Evolutionary conservation across 1,140 invertebrate species (phyloP), one percentile per base, ranked within the genome.

Genomic region (Penaeus chinensis): DNA sequence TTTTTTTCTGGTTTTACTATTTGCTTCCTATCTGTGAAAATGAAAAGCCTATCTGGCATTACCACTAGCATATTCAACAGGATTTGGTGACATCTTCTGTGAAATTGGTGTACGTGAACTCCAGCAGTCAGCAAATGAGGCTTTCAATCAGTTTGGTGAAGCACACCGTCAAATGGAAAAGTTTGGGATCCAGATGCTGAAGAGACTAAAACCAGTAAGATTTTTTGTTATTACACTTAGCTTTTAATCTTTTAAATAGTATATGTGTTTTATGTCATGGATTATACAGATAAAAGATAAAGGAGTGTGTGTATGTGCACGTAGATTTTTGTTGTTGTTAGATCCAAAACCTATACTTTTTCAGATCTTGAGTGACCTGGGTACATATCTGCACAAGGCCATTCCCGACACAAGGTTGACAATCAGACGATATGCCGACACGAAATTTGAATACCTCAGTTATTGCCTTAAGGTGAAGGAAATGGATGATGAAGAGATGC

Each of bases 401-500:
- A 99, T 99, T 90, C 98, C 98, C 3, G 99, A 99, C 91, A 99
- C 98, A 0, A 96, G 98, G 91, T 93, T 99, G 60, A 99, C 99
- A 0, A 98, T 99, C 61, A 96, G 97, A 91, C 99, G 99, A 91
- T 99, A 99, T 92, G 97, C 97, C 0, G 98, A 99, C 93, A 96
- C 96, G 1, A 99, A 99, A 93, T 99, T 99, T 93, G 98, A 99
- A 92, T 99, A 99, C 93, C 93, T 99, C 27, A 99, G 98, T 0
- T 99, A 99, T 92, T 99, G 98, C 92, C 93, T 99, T 66, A 99
- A 99, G 94, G 93, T 95, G 24, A 95, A 95, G 91, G 99, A 99
- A 94, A 97, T 99, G 96, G 98, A 99, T 91, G 99, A 99, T 92
- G 98, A 99, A 92, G 98, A 99, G 91, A 97, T 98, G 90, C 96